Evolutionary conservation across 2,888 invertebrate genomes (phyloP).

Genomic region (Chymomyza caudatula): DNA sequence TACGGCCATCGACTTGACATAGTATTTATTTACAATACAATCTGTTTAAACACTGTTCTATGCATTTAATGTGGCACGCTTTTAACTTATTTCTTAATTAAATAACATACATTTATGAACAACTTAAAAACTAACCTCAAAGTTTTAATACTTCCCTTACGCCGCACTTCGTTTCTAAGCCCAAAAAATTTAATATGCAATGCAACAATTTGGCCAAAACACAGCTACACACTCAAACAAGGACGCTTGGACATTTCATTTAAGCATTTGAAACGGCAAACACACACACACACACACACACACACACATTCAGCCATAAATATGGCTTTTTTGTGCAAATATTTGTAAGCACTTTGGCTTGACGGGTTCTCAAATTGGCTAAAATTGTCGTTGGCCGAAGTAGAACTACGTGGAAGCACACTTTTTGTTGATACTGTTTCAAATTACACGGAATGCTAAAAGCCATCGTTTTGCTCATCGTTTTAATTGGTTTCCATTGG

Average conservation of each 20-base stretch:
- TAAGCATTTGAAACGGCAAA: not conserved
- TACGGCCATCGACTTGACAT: no score
- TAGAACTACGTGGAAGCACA: not conserved
- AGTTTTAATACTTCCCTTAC: not conserved
- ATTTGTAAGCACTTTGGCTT: not conserved
- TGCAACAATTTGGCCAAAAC: not conserved
- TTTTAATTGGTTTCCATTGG: not conserved
- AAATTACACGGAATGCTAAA: not conserved
- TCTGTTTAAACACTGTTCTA: no score
- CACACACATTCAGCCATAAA: no score
- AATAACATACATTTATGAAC: not conserved
- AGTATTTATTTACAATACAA: no score
- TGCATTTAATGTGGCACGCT: no score
- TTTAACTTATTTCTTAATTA: no score
- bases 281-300: not conserved
- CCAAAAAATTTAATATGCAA: not conserved
- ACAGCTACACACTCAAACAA: not conserved
- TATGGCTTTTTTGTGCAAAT: not conserved
- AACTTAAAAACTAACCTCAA: not conserved
- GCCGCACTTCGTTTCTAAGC: not conserved
- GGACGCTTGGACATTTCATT: not conserved
- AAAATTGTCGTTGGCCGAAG: not conserved
- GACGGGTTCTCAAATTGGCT: not conserved
- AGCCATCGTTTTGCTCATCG: not conserved
- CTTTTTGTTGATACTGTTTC: not conserved